Evolutionary conservation across 92 coral and sea anemone genomes (phyloP), one percentile per base, ranked within the genome.

Genomic region (Actinostola sp.): DNA sequence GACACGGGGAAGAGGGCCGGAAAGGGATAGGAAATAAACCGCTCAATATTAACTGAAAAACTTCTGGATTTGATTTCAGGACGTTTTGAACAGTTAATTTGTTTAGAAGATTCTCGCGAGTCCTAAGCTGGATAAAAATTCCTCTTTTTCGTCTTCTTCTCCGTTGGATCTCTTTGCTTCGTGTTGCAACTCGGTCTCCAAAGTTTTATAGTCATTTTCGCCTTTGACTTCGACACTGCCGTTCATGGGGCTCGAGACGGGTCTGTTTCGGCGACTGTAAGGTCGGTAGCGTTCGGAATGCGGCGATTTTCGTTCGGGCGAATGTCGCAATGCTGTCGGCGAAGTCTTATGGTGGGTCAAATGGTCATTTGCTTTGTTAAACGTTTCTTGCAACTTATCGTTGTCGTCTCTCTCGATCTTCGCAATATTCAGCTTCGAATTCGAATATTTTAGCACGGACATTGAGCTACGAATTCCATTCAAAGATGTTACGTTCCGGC

Each of bases 101-200:
- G 3, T 46, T n/a, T 46, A 27, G 24, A 28, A 48, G 30, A 86
- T 81, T 71, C 88, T 71, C 25, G 84, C 92, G 32, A 86, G 88
- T 34, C 92, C 92, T 53, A 86, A 69, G 41, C 66, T 81, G 30
- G 85, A 86, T 14, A 86, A 82, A 66, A 86, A 86, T 52, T 86
- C 92, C 33, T 86, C 92, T 25, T 86, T 81, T 11, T 73, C 88
- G 49, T 81, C 92, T 19, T 86, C 88, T 61, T 77, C 67, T 32
- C 72, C 81, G 17, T 16, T 71, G 21, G 49, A 57, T 41, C 32
- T 62, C 31, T 57, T 81, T 30, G 53, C 63, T 31, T 52, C 72
- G 7, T 23, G 27, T 30, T 41, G 59, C 35, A 58, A 38, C 7
- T 49, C 79, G 49, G 56, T 72, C 29, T 86, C 88, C 0, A 20